Evolutionary conservation across 2,113 vertebrate species (phyloP).

Genomic region (Lepisosteus oculatus): DNA sequence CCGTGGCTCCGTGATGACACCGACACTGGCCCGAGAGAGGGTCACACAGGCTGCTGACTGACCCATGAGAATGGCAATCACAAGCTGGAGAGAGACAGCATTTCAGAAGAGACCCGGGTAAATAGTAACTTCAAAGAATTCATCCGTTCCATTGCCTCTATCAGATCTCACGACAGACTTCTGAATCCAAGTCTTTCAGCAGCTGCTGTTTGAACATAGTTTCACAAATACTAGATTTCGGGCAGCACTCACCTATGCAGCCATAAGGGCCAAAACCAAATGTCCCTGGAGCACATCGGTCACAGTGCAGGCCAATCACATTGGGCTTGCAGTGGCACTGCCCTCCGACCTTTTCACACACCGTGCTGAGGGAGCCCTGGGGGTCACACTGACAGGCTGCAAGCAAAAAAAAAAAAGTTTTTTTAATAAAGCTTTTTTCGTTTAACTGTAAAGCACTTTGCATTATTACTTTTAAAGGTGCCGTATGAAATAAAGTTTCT

Average conservation of each 20-base stretch:
- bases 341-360: slow-evolving; percentile 75
- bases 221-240: too few species aligned
- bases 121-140: too few species aligned
- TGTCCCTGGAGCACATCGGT: slow-evolving; percentile 70
- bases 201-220: too few species aligned
- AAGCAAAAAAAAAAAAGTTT: background rate
- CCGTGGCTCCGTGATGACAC: slow-evolving; percentile 55
- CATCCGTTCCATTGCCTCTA: too few species aligned
- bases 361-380: slow-evolving; percentile 74
- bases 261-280: slow-evolving; percentile 74
- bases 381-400: slow-evolving; percentile 79
- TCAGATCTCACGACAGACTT: too few species aligned
- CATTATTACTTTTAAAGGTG: too few species aligned
- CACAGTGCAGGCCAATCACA: slow-evolving; percentile 68
- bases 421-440: too few species aligned
- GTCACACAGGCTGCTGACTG: slow-evolving; percentile 66
- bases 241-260: slow-evolving; percentile 69
- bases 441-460: too few species aligned
- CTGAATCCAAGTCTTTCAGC: too few species aligned
- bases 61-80: slow-evolving; percentile 69
- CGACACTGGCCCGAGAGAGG: slow-evolving; percentile 69
- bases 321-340: slow-evolving; percentile 77
- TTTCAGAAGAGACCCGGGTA: background rate
- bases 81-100: slow-evolving; percentile 59
- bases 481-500: too few species aligned